Conservation (phyloP, 2,888 invertebrate species). For the Chaetoderma sp. region DNA sequence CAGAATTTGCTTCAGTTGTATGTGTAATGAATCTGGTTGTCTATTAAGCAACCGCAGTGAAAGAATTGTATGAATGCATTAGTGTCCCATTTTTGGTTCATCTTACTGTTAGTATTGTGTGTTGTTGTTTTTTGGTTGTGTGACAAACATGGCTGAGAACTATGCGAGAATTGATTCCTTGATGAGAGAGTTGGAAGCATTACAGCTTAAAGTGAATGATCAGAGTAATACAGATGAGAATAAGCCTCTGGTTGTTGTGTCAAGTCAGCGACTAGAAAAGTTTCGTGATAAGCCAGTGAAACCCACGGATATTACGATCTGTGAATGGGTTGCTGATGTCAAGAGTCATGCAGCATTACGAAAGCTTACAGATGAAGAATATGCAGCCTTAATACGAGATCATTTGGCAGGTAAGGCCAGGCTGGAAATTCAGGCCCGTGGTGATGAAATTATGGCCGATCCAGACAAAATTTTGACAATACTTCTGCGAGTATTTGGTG, state of each 20-base stretch:
- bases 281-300: conserved; percentile 11
- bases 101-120: no score
- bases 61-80: no score
- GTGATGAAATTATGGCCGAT: conserved; percentile 1
- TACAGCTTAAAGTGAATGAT: background rate
- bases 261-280: background rate
- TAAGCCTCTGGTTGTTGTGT: conserved; percentile 4
- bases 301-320: background rate
- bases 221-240: background rate
- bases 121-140: no score
- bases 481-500: conserved; percentile 13
- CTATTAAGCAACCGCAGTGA: no score
- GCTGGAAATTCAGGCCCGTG: conserved; percentile 6
- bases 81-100: no score
- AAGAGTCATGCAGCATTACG: background rate
- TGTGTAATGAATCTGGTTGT: no score
- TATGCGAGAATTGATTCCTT: no score
- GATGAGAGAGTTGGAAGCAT: conserved; percentile 1
- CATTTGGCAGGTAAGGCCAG: conserved; percentile 7
- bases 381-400: conserved; percentile 8
- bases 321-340: conserved; percentile 12
- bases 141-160: no score
- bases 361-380: background rate
- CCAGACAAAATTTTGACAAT: conserved; percentile 11
- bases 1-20: no score